These are phyloP conservation scores for Eublepharis macularius DNA, from an alignment of 2,113 vertebrate species.

Conservation along the genomic window DNA sequence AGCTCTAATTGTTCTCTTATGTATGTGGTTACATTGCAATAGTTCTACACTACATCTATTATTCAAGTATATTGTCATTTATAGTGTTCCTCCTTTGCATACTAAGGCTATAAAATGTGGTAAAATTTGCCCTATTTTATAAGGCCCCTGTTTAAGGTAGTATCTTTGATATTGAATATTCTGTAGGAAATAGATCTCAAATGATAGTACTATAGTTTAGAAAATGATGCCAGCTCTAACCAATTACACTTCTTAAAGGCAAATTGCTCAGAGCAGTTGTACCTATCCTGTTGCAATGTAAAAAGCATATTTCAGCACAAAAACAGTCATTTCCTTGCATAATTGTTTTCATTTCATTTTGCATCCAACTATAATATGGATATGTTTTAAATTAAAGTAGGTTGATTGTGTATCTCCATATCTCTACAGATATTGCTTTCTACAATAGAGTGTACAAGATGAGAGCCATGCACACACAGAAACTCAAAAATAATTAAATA, in stretches of 20 bases:
- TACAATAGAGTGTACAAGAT: neutral
- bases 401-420: neutral
- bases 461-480: neutral
- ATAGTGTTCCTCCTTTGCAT: conserved; percentile 9
- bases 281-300: conserved; percentile 37
- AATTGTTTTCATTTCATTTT: conserved; percentile 36
- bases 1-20: neutral
- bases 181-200: conserved; percentile 58
- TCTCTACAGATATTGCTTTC: neutral
- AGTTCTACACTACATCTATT: conserved; percentile 17
- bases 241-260: neutral
- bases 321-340: conserved; percentile 45
- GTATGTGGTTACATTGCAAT: neutral
- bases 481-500: neutral
- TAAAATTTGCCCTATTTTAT: conserved; percentile 22
- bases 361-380: neutral
- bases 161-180: conserved; percentile 41
- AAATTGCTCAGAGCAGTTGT: conserved; percentile 35
- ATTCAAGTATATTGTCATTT: conserved; percentile 22
- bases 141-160: conserved; percentile 38
- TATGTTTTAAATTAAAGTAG: conserved; percentile 48
- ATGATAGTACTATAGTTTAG: conserved; percentile 15
- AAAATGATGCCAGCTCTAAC: conserved; percentile 28
- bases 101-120: conserved; percentile 10
- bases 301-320: conserved; percentile 40